Percentiles rank a stretch among this genome's conserved stretches.
phyloP scores from a whole-genome alignment of 2,888 invertebrate genomes.

The Fabriciana adippe region DNA sequence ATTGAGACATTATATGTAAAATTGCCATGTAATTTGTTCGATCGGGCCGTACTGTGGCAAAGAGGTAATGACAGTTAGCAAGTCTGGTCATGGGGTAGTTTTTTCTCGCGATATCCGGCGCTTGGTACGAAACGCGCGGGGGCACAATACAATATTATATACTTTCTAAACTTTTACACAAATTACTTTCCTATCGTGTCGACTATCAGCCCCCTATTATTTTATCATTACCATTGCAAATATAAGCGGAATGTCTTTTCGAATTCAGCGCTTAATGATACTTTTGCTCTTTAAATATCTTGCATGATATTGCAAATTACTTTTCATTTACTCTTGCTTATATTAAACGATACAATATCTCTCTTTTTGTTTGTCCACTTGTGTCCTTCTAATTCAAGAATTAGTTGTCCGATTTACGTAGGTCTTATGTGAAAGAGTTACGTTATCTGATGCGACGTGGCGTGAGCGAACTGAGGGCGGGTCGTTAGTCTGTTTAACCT shows the following conservation, averaged over 20 bases:
- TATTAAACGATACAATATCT: too few species aligned
- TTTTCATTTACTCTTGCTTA: not conserved
- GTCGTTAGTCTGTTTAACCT: too few species aligned
- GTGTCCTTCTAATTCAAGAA: too few species aligned
- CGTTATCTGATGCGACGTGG: not conserved
- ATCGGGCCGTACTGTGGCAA: constrained; percentile 43
- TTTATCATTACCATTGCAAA: constrained; percentile 77
- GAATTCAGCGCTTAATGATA: constrained; percentile 56
- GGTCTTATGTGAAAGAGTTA: not conserved
- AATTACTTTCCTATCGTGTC: constrained; percentile 81
- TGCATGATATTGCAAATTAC: not conserved
- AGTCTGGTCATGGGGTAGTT: constrained; percentile 72
- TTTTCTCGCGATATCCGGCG: constrained; percentile 69
- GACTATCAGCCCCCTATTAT: constrained; percentile 77
- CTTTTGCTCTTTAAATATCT: constrained; percentile 18
- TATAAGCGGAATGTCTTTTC: constrained; percentile 59
- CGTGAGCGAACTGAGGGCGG: too few species aligned
- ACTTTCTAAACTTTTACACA: constrained; percentile 75
- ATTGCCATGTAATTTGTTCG: constrained; percentile 39
- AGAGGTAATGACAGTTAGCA: constrained; percentile 57
- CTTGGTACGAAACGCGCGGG: constrained; percentile 69
- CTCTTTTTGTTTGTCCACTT: too few species aligned
- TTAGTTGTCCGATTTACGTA: not conserved
- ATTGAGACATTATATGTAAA: constrained; percentile 39
- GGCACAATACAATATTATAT: constrained; percentile 48